Conservation (phyloP, 2,888 invertebrate genomes). For the Cryptocheilus praepositus region DNA sequence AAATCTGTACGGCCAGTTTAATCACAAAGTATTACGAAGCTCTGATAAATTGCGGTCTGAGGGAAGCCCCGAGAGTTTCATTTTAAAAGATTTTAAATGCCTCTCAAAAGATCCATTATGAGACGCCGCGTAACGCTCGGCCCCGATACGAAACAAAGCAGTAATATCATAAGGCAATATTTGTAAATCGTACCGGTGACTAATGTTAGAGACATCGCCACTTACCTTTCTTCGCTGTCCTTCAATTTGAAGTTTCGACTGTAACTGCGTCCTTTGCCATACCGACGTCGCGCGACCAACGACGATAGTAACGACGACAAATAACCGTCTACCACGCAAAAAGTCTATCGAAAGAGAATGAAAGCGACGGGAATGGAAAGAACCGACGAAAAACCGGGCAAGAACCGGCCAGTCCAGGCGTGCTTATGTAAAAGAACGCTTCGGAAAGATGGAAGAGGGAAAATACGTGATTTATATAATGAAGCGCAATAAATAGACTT, state of each 20-base stretch:
- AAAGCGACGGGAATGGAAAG: not conserved
- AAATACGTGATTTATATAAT: not conserved
- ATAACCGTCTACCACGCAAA: slow-evolving; percentile 33
- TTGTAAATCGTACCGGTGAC: too few relatives aligned
- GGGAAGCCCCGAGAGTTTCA: too few relatives aligned
- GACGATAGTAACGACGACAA: slow-evolving; percentile 18
- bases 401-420: not conserved
- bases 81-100: too few relatives aligned
- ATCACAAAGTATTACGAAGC: too few relatives aligned
- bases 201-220: not conserved
- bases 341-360: slow-evolving; percentile 25
- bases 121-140: too few relatives aligned
- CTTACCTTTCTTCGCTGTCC: slow-evolving; percentile 27
- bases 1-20: too few relatives aligned
- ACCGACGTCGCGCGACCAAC: not conserved
- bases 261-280: not conserved
- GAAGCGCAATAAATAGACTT: slow-evolving; percentile 6
- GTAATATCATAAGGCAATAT: too few relatives aligned
- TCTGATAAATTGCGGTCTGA: too few relatives aligned
- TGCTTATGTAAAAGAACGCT: too few relatives aligned
- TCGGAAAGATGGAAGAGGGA: too few relatives aligned
- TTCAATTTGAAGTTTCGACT: slow-evolving; percentile 32
- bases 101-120: too few relatives aligned
- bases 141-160: too few relatives aligned
- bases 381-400: not conserved